Conservation (phyloP, 2,888 invertebrate genomes). For the Suillia variegata region DNA sequence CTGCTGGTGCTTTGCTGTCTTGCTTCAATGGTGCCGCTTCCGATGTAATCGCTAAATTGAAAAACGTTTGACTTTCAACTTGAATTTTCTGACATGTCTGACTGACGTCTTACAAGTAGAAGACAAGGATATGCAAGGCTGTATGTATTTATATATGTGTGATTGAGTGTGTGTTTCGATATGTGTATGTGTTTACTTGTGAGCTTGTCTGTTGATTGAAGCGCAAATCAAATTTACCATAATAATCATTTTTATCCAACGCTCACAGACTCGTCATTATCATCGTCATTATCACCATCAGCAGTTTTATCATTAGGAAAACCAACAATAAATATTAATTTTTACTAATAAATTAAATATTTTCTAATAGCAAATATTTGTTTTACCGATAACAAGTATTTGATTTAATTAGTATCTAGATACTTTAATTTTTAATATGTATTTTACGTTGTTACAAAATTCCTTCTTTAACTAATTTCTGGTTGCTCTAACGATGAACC, state of each 20-base stretch:
- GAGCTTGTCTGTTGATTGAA: slow-evolving; percentile 34
- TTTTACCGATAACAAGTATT: too few species aligned
- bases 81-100: neutral
- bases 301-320: too few species aligned
- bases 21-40: neutral
- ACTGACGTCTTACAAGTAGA: neutral
- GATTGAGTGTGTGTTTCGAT: neutral
- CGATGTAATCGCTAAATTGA: neutral
- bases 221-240: slow-evolving; percentile 28
- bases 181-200: neutral
- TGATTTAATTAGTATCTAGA: too few species aligned
- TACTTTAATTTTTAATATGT: too few species aligned
- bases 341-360: too few species aligned
- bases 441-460: too few species aligned
- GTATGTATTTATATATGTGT: neutral
- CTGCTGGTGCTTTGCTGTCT: neutral
- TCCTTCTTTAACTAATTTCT: too few species aligned
- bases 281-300: too few species aligned
- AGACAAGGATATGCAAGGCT: neutral
- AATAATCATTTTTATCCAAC: slow-evolving; percentile 8
- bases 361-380: too few species aligned
- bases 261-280: neutral
- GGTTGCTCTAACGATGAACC: too few species aligned
- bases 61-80: slow-evolving; percentile 1
- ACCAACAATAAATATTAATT: too few species aligned